Conservation (phyloP, 92 coral and sea anemone species). For the Pocillopora meandrina region DNA sequence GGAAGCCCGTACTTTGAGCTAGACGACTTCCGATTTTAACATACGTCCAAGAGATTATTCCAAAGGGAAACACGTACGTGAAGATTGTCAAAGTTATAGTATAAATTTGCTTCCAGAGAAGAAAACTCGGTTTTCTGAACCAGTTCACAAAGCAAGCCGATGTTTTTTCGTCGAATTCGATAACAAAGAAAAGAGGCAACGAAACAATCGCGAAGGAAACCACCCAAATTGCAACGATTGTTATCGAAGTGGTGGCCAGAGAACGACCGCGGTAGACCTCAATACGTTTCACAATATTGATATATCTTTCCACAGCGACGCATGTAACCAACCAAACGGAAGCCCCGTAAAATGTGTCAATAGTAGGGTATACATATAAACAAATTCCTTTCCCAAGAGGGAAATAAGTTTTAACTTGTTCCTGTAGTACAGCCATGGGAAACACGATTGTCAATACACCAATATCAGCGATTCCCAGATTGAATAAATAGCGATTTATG, state of each 20-base stretch:
- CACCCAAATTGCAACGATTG: slow-evolving; percentile 53
- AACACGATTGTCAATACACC: slow-evolving; percentile 50
- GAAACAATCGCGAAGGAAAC: slow-evolving; percentile 47
- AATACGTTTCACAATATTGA: slow-evolving; percentile 29
- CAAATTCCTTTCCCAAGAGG: slow-evolving; percentile 63
- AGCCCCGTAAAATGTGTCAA: slow-evolving; percentile 75
- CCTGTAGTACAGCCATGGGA: slow-evolving; percentile 52
- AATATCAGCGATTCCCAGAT: slow-evolving; percentile 70
- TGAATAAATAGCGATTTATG: slow-evolving; percentile 49
- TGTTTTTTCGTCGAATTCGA: background rate
- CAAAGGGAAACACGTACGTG: slow-evolving; percentile 66
- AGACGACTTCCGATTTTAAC: slow-evolving; percentile 72
- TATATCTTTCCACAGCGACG: slow-evolving; percentile 64
- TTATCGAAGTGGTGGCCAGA: slow-evolving; percentile 3
- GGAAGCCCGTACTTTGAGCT: slow-evolving; percentile 68
- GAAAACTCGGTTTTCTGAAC: slow-evolving; percentile 21
- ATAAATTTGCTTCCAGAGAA: slow-evolving; percentile 31
- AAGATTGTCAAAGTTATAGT: slow-evolving; percentile 44
- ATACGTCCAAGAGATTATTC: slow-evolving; percentile 67
- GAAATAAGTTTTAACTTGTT: slow-evolving; percentile 41
- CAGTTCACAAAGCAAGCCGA: slow-evolving; percentile 40
- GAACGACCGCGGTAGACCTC: slow-evolving; percentile 3
- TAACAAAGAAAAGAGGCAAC: slow-evolving; percentile 47
- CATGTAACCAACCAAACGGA: slow-evolving; percentile 70
- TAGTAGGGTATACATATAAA: slow-evolving; percentile 44